Percentiles rank a stretch among this genome's conserved stretches.
Conservation (phyloP, 2,797 vertebrate genomes). For the Salmo trutta region DNA sequence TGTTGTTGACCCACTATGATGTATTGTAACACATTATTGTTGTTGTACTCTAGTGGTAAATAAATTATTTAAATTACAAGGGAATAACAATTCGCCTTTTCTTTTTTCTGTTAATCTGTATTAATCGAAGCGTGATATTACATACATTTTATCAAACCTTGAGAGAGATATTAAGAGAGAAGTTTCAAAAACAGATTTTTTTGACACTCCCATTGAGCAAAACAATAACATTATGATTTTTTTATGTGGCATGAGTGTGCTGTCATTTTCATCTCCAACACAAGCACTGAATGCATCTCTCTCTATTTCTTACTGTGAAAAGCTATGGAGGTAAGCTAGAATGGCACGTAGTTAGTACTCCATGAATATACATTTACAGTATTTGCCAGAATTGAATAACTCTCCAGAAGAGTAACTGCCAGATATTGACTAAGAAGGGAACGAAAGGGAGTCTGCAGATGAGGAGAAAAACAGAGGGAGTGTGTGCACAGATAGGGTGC, state of each 20-base stretch:
- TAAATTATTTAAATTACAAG: conserved; percentile 94
- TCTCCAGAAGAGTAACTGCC: conserved; percentile 14
- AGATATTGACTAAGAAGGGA: background rate
- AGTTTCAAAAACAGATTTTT: background rate
- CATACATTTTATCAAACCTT: background rate
- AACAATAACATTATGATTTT: background rate
- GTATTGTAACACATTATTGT: conserved; percentile 89
- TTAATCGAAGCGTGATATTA: background rate
- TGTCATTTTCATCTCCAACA: background rate
- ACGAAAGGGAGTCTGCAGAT: background rate
- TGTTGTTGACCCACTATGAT: conserved; percentile 85
- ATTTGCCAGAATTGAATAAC: conserved; percentile 13
- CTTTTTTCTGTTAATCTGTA: conserved; percentile 20
- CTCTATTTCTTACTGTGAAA: conserved; percentile 1
- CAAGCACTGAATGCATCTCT: background rate
- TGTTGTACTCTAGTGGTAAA: conserved; percentile 92
- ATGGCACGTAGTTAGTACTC: conserved; percentile 11
- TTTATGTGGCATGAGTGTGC: background rate
- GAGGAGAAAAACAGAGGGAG: background rate
- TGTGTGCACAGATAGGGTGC: background rate
- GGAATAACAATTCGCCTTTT: conserved; percentile 25
- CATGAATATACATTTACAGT: background rate
- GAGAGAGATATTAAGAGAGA: background rate
- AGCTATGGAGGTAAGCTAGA: conserved; percentile 26
- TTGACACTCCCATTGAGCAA: background rate